These are phyloP conservation scores for Prostheceraeus crozeri DNA, from an alignment of 2,888 invertebrate genomes.

Conservation along the genomic window DNA sequence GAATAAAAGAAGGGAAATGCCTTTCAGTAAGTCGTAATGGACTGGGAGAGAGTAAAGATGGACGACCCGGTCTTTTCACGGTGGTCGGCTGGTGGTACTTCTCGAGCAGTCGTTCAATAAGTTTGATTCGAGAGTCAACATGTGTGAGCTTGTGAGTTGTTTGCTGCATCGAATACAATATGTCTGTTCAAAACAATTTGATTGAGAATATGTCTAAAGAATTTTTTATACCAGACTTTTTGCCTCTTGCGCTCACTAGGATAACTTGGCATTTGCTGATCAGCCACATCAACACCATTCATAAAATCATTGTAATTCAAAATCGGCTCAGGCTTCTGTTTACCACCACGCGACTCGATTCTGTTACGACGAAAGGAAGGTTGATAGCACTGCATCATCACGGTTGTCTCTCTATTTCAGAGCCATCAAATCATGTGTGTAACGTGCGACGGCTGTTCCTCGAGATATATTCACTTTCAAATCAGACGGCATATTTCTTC, in stretches of 20 bases:
- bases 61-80: slow-evolving; percentile 2
- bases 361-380: no score
- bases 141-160: not conserved
- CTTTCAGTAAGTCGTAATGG: not conserved
- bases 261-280: not conserved
- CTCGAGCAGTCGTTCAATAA: not conserved
- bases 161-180: slow-evolving; percentile 1
- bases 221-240: slow-evolving; percentile 11
- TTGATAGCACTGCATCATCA: slow-evolving; percentile 3
- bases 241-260: slow-evolving; percentile 7
- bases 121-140: not conserved
- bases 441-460: not conserved
- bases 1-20: slow-evolving; percentile 4
- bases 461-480: slow-evolving; percentile 2
- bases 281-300: slow-evolving; percentile 8
- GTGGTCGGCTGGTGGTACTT: not conserved
- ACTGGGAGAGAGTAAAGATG: not conserved
- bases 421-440: slow-evolving; percentile 2
- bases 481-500: slow-evolving; percentile 17
- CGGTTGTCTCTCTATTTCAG: slow-evolving; percentile 17
- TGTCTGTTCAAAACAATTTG: slow-evolving; percentile 18
- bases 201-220: slow-evolving; percentile 15
- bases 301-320: slow-evolving; percentile 3
- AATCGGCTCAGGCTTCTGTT: not conserved
- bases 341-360: no score